phyloP scores from a whole-genome alignment of 2,888 invertebrate genomes.

The Poecilobothrus nobilitatus region DNA sequence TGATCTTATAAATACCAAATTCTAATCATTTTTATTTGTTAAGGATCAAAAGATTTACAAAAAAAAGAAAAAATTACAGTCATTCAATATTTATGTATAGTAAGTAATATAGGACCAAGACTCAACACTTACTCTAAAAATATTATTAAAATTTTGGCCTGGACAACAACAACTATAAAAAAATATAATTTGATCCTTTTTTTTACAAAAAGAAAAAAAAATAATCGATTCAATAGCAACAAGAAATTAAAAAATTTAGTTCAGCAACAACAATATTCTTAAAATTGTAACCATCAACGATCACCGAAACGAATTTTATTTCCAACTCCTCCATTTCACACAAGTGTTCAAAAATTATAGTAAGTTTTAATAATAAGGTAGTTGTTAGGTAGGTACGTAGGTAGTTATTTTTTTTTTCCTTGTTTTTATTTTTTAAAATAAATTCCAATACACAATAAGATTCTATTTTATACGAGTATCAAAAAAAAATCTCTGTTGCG shows the following conservation, averaged over 20 bases:
- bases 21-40: background rate
- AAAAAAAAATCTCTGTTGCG: background rate
- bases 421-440: too few relatives aligned
- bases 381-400: background rate
- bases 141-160: background rate
- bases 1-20: background rate
- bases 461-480: background rate
- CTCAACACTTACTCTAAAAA: background rate
- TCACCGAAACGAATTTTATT: slow-evolving; percentile 23
- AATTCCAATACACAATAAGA: background rate
- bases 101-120: too few relatives aligned
- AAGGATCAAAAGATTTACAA: background rate
- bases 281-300: slow-evolving; percentile 16
- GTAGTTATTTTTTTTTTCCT: background rate
- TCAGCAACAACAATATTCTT: too few relatives aligned
- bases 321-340: slow-evolving; percentile 14
- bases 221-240: background rate
- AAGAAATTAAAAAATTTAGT: too few relatives aligned
- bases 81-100: too few relatives aligned
- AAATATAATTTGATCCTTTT: background rate
- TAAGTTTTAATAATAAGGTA: background rate
- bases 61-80: too few relatives aligned
- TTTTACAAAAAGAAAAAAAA: too few relatives aligned
- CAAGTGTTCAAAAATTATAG: background rate
- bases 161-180: background rate